A percentile compares a stretch with the other conserved stretches of the same genome.
phyloP scores from a whole-genome alignment of 2,797 vertebrate species.

The Tympanoctomys barrerae region DNA sequence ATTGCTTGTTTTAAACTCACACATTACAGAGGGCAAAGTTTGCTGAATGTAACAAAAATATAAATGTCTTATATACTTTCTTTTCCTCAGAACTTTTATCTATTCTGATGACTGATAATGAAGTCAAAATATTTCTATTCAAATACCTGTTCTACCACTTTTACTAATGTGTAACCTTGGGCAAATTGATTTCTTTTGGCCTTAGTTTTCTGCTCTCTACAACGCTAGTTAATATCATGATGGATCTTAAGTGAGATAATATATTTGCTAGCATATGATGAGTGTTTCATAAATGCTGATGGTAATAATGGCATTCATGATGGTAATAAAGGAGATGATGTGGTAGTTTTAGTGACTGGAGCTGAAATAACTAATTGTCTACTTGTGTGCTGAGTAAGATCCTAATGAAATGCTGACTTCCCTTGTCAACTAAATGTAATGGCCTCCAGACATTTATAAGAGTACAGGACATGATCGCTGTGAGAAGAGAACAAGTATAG shows the following conservation, averaged over 20 bases:
- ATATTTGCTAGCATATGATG: not conserved
- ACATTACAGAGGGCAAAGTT: not conserved
- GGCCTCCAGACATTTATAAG: not conserved
- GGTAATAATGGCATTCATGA: not conserved
- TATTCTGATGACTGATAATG: not conserved
- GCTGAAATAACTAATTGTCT: not conserved
- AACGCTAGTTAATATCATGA: constrained; percentile 25
- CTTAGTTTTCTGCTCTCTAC: constrained; percentile 35
- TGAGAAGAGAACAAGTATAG: constrained; percentile 7
- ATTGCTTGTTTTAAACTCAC: not conserved
- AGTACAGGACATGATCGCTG: not conserved
- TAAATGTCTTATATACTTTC: not conserved
- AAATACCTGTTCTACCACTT: not conserved
- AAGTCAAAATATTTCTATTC: constrained; percentile 32
- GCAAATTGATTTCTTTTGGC: not conserved
- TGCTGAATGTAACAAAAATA: constrained; percentile 38
- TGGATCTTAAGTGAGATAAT: not conserved
- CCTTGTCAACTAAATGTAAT: not conserved
- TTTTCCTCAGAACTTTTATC: constrained; percentile 15
- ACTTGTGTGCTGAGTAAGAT: not conserved
- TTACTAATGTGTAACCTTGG: not conserved
- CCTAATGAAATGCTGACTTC: constrained; percentile 28
- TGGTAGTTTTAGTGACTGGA: not conserved
- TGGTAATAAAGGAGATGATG: not conserved
- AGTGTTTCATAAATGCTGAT: not conserved